Percentiles rank a stretch among this genome's conserved stretches.
Evolutionary conservation across 2,113 vertebrate species (phyloP).

Genomic region (Tetraodon nigroviridis): DNA sequence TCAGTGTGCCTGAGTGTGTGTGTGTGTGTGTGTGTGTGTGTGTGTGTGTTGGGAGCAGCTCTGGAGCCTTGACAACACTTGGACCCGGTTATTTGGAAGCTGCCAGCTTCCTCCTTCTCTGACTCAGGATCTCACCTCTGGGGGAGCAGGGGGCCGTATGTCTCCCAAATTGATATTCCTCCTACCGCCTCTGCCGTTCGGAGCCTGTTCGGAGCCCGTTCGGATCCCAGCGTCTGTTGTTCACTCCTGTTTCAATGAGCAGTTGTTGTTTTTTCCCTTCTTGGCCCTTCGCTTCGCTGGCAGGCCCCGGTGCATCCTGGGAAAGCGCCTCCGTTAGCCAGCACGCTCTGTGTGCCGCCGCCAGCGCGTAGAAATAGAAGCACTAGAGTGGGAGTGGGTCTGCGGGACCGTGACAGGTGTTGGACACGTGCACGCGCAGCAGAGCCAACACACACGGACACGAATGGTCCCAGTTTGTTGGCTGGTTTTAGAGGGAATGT

Average conservation of each 20-base stretch:
- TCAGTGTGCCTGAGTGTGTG: no score
- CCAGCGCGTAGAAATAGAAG: slow-evolving; percentile 34
- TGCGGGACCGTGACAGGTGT: slow-evolving; percentile 12
- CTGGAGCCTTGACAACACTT: slow-evolving; percentile 31
- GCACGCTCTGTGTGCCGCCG: slow-evolving; percentile 20
- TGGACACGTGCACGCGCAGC: slow-evolving; percentile 12
- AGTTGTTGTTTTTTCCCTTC: slow-evolving; percentile 43
- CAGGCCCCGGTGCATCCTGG: slow-evolving; percentile 40
- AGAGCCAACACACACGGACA: not conserved
- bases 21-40: slow-evolving; percentile 7
- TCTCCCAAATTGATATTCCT: slow-evolving; percentile 62
- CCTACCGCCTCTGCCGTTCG: slow-evolving; percentile 34
- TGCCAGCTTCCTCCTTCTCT: slow-evolving; percentile 51
- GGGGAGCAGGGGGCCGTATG: slow-evolving; percentile 34
- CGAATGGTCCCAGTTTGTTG: no score
- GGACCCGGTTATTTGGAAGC: slow-evolving; percentile 33
- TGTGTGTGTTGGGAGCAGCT: slow-evolving; percentile 25
- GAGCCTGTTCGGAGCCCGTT: slow-evolving; percentile 59
- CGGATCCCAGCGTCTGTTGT: slow-evolving; percentile 59
- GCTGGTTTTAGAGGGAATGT: no score
- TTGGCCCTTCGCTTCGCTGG: slow-evolving; percentile 37
- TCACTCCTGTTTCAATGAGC: slow-evolving; percentile 59
- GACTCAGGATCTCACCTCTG: slow-evolving; percentile 57
- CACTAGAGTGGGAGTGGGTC: slow-evolving; percentile 34
- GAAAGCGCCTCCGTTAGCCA: slow-evolving; percentile 28